A percentile compares a stretch with the other conserved stretches of the same genome.
These are phyloP conservation scores for Philereme vetulata DNA, from an alignment of 2,888 invertebrate species.

Conservation along the genomic window DNA sequence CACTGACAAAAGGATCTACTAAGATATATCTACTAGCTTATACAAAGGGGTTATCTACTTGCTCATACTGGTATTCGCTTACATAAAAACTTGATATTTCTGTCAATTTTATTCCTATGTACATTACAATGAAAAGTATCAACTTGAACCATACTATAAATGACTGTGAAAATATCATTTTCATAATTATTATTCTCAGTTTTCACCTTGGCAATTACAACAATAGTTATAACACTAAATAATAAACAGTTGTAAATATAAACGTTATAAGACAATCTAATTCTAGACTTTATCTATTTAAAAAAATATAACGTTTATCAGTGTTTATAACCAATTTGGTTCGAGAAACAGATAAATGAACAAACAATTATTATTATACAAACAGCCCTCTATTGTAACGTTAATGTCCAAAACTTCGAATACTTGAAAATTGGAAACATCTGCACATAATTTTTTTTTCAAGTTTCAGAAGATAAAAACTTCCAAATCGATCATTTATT, in stretches of 20 bases:
- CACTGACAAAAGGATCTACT: too few species aligned
- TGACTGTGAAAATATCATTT: slow-evolving; percentile 33
- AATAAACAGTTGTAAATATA: slow-evolving; percentile 19
- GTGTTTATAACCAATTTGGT: slow-evolving; percentile 16
- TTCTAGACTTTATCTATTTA: slow-evolving; percentile 15
- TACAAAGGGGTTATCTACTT: too few species aligned
- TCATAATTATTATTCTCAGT: slow-evolving; percentile 27
- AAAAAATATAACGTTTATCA: slow-evolving; percentile 15
- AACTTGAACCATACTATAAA: slow-evolving; percentile 15
- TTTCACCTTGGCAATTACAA: slow-evolving; percentile 16
- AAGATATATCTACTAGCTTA: too few species aligned
- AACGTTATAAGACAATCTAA: slow-evolving; percentile 8
- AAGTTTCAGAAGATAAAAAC: too few species aligned
- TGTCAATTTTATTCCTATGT: slow-evolving; percentile 17
- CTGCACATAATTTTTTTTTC: too few species aligned
- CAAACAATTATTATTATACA: slow-evolving; percentile 13
- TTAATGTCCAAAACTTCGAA: too few species aligned
- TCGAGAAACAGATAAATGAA: slow-evolving; percentile 14
- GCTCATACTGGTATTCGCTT: too few species aligned
- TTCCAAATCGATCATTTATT: too few species aligned
- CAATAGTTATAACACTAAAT: slow-evolving; percentile 28
- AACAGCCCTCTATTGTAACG: neutral
- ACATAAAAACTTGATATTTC: slow-evolving; percentile 9
- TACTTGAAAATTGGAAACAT: too few species aligned
- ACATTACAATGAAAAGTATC: neutral